Conservation (phyloP, 1,140 invertebrate genomes). For the Drosophila subobscura region DNA sequence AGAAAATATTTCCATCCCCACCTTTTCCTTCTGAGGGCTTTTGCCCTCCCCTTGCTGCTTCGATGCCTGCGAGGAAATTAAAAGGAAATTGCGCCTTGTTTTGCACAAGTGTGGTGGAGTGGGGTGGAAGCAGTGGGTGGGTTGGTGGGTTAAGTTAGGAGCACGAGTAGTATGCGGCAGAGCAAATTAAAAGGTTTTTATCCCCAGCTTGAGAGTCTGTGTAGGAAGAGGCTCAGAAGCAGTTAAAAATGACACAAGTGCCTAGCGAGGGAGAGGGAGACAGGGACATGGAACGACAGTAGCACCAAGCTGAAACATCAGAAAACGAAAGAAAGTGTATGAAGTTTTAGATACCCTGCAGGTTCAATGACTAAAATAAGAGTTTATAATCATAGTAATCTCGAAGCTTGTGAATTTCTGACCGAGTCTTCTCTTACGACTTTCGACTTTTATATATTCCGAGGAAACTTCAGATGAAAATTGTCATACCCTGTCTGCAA, state of each 20-base stretch:
- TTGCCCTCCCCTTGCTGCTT: constrained; percentile 21
- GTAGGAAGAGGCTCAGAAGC: constrained; percentile 41
- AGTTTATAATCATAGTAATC: too few species aligned
- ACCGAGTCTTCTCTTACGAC: too few species aligned
- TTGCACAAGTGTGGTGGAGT: background rate
- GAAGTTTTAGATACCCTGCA: too few species aligned
- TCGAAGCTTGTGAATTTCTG: too few species aligned
- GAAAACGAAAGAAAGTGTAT: background rate
- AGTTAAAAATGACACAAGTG: constrained; percentile 76
- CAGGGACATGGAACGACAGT: constrained; percentile 17
- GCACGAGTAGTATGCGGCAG: constrained; percentile 31
- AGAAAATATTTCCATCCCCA: constrained; percentile 51
- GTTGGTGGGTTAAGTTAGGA: background rate
- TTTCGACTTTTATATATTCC: too few species aligned
- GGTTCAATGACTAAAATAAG: too few species aligned
- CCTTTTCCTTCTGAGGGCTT: constrained; percentile 43
- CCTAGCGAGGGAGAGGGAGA: constrained; percentile 25
- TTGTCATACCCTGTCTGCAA: too few species aligned
- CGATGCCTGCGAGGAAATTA: constrained; percentile 63
- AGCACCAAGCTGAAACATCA: constrained; percentile 8
- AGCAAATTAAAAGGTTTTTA: constrained; percentile 60
- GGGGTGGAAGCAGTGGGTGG: background rate
- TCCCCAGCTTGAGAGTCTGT: constrained; percentile 54
- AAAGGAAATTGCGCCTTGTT: constrained; percentile 78
- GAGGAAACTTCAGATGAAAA: too few species aligned